Conservation (phyloP, 2,797 vertebrate genomes). For the Anomalospiza imberbis region DNA sequence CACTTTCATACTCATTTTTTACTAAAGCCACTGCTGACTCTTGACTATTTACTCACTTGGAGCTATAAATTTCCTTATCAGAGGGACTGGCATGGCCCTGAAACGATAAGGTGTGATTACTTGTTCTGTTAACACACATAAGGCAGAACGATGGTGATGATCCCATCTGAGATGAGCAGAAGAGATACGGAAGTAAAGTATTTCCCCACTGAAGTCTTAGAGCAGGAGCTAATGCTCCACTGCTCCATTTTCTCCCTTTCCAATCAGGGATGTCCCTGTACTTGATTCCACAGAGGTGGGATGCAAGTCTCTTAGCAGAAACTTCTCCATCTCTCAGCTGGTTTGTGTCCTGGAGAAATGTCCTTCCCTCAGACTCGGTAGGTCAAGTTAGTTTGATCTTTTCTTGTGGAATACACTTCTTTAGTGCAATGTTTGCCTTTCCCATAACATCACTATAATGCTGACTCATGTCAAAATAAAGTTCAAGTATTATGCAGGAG, state of each 20-base stretch:
- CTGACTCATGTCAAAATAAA: not conserved
- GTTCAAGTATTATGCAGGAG: not conserved
- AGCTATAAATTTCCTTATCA: not conserved
- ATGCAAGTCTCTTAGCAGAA: not conserved
- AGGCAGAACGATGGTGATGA: not conserved
- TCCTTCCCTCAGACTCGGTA: not conserved
- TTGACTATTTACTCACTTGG: not conserved
- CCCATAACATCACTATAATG: not conserved
- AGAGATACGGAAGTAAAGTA: not conserved
- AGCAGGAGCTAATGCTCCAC: not conserved
- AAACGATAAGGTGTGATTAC: not conserved
- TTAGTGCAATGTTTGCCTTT: not conserved
- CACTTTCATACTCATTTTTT: not conserved
- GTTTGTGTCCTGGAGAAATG: not conserved
- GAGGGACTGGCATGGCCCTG: not conserved
- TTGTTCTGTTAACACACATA: not conserved
- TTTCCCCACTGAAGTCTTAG: not conserved
- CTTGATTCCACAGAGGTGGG: not conserved
- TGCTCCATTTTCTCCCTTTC: not conserved
- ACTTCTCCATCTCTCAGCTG: not conserved
- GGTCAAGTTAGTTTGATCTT: not conserved
- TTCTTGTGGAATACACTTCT: not conserved
- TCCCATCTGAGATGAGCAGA: not conserved
- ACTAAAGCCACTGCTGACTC: not conserved
- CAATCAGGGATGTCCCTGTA: accelerated